Evolutionary conservation across 2,888 invertebrate species (phyloP), one percentile per base, ranked within the genome.

Genomic region (Diadegma fenestrale): DNA sequence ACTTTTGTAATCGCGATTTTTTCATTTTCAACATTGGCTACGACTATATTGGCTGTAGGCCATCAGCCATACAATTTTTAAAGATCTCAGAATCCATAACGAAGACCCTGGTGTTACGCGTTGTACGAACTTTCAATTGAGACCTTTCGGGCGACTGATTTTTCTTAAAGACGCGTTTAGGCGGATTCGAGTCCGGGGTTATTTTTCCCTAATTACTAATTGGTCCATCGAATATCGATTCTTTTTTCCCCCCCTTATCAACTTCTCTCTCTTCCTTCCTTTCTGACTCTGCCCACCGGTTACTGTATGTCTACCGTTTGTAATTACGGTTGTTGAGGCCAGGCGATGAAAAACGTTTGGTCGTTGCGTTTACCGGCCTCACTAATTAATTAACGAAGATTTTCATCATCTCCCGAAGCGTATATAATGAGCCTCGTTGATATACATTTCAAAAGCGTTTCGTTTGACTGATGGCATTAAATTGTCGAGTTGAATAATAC

Each of bases 131-230:
- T 58, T 58, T 26, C 7, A 14, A 58, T 58, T 14, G 1, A 26
- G 4, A 14, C 26, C 22, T 14, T 14, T 26, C 26, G 26, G 14
- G 14, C 12, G 12, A 26, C 12, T 8, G 26, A 58, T 58, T 58
- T 58, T 26, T 51, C 48, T n/a, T 7, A 51, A 51, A n/a, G n/a
- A n/a, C n/a, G 48, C 48, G 8, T 17, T 48, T 48, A 6, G n/a
- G n/a, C n/a, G 48, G n/a, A 61, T 22, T 33, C 12, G 0, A 48
- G 30, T 6, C 8, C 61, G 10, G 48, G 51, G 14, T 64, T 72
- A 51, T 17, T 51, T 80, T 72, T 80, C 22, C 51, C 63, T 79
- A 48, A 63, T 79, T 51, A 48, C n/a, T 79, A 48, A 72, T 71
- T 63, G 37, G 33, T 37, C 37, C 43, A 51, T 48, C n/a, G 19